A percentile compares a stretch with the other conserved stretches of the same genome.
Evolutionary conservation across 2,888 invertebrate genomes (phyloP).

Genomic region (Zeuzera pyrina): DNA sequence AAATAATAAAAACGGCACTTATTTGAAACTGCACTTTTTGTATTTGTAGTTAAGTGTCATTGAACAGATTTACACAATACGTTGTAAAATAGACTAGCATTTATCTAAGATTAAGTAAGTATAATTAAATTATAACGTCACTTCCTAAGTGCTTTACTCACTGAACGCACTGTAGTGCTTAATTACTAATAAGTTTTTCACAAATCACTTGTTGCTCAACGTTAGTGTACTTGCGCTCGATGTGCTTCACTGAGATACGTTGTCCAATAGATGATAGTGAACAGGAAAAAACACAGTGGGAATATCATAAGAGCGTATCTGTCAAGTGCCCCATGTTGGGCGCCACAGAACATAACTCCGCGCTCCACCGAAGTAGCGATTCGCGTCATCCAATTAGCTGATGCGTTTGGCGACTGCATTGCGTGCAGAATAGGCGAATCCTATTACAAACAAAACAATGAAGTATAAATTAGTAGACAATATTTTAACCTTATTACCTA

Average conservation of each 20-base stretch:
- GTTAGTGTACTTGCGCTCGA: constrained; percentile 27
- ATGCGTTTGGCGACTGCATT: constrained; percentile 39
- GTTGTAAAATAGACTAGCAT: constrained; percentile 41
- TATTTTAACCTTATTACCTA: no score
- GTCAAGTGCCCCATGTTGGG: constrained; percentile 74
- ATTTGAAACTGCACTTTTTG: no score
- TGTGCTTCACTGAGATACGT: constrained; percentile 74
- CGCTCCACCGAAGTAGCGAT: constrained; percentile 60
- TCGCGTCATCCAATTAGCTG: constrained; percentile 33
- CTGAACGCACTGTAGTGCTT: constrained; percentile 1
- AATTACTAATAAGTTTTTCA: constrained; percentile 24
- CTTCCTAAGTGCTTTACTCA: neutral
- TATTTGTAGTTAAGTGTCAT: no score
- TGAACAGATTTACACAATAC: no score
- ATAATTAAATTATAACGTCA: constrained; percentile 7
- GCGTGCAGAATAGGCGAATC: constrained; percentile 63
- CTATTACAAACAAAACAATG: constrained; percentile 26
- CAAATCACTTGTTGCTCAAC: constrained; percentile 18
- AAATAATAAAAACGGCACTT: no score
- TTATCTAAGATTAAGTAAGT: constrained; percentile 53
- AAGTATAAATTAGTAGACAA: neutral
- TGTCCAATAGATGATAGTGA: constrained; percentile 74
- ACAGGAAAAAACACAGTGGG: constrained; percentile 72
- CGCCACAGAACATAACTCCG: constrained; percentile 75
- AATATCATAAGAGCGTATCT: constrained; percentile 75